Conservation (phyloP, 2,797 vertebrate species). For the Otolemur crassicaudatus region DNA sequence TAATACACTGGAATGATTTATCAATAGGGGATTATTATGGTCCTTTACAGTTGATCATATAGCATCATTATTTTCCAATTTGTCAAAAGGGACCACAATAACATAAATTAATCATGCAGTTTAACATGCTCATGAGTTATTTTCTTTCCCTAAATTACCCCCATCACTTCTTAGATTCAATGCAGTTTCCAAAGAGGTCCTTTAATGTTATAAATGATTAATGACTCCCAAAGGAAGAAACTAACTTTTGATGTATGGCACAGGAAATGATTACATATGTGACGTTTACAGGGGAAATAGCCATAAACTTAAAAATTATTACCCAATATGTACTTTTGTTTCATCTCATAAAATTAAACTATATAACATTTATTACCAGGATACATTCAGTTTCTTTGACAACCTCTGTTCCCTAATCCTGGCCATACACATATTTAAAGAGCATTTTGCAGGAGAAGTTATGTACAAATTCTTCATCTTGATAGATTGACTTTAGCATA, state of each 20-base stretch:
- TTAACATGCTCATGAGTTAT: slow-evolving; percentile 18
- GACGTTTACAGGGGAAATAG: slow-evolving; percentile 14
- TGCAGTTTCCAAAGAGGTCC: background rate
- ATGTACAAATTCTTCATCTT: background rate
- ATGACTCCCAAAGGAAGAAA: background rate
- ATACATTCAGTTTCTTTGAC: background rate
- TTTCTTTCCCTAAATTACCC: slow-evolving; percentile 22
- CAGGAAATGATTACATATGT: slow-evolving; percentile 2
- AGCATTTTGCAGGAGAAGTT: slow-evolving; percentile 17
- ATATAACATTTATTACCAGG: background rate
- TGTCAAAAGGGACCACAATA: slow-evolving; percentile 15
- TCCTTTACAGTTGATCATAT: background rate
- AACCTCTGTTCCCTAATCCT: background rate
- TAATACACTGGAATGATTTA: slow-evolving; percentile 28
- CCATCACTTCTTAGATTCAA: slow-evolving; percentile 28
- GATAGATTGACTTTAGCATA: background rate
- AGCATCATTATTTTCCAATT: slow-evolving; percentile 33
- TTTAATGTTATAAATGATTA: slow-evolving; percentile 52
- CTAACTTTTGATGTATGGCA: background rate
- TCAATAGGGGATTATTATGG: background rate
- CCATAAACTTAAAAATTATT: slow-evolving; percentile 21
- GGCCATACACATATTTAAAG: background rate
- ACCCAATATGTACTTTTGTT: background rate
- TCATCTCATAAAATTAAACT: slow-evolving; percentile 51
- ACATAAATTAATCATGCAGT: background rate